Percentiles rank a stretch among this genome's conserved stretches.
Evolutionary conservation across 2,113 vertebrate species (phyloP).

Genomic region (Trogon surrucura): DNA sequence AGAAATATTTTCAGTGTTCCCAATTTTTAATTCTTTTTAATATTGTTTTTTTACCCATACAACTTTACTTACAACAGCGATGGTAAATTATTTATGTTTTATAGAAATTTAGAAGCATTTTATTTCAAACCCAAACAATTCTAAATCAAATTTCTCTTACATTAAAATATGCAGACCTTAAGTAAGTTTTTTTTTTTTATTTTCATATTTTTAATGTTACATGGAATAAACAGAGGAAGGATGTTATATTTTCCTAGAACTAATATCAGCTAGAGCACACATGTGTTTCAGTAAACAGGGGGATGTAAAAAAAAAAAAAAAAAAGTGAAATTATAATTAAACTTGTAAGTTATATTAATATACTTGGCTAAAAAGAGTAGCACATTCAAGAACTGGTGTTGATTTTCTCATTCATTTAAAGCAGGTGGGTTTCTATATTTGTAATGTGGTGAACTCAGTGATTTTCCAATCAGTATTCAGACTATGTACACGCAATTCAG

Average conservation of each 20-base stretch:
- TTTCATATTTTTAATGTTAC: neutral
- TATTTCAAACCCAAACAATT: neutral
- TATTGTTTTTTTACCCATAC: neutral
- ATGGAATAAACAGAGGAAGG: neutral
- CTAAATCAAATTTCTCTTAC: neutral
- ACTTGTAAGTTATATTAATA: neutral
- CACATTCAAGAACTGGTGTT: neutral
- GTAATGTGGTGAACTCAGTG: neutral
- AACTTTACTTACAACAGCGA: neutral
- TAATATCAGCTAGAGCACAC: neutral
- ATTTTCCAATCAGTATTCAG: neutral
- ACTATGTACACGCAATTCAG: neutral
- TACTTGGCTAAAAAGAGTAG: conserved; percentile 41
- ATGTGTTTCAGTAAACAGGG: neutral
- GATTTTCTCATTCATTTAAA: neutral
- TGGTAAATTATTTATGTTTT: neutral
- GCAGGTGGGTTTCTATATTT: neutral
- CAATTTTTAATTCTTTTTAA: neutral
- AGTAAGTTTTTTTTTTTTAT: neutral
- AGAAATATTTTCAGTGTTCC: neutral
- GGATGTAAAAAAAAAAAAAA: neutral
- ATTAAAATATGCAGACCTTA: neutral
- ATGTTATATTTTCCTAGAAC: neutral
- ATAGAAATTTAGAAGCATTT: neutral
- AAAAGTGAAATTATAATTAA: neutral